Evolutionary conservation across 2,888 invertebrate species (phyloP).

Genomic region (Phyllotreta striolata): DNA sequence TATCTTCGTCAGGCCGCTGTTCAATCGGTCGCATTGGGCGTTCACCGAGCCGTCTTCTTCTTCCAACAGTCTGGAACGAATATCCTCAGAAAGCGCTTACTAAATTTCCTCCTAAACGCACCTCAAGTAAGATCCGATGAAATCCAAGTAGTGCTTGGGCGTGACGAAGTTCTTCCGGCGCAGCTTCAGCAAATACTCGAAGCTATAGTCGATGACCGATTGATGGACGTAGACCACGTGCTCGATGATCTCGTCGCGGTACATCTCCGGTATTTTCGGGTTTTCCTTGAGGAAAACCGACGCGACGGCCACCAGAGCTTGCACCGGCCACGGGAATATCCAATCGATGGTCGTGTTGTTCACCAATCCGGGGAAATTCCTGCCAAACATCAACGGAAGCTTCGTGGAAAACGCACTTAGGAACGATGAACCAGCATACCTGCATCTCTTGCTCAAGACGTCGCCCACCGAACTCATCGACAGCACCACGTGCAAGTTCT

Average conservation of each 20-base stretch:
- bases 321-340: constrained; percentile 93
- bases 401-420: not conserved
- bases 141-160: constrained; percentile 92
- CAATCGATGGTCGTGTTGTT: constrained; percentile 94
- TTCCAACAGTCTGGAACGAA: constrained; percentile 71
- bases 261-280: constrained; percentile 54
- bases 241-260: constrained; percentile 74
- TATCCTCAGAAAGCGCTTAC: not conserved
- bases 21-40: constrained; percentile 73
- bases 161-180: constrained; percentile 88
- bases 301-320: constrained; percentile 88
- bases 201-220: constrained; percentile 75
- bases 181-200: constrained; percentile 75
- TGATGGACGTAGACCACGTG: constrained; percentile 89
- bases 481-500: constrained; percentile 88
- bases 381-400: constrained; percentile 44
- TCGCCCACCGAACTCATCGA: constrained; percentile 92
- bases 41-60: constrained; percentile 72
- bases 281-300: constrained; percentile 81
- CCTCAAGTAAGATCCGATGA: constrained; percentile 78
- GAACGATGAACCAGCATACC: no score
- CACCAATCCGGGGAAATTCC: constrained; percentile 91
- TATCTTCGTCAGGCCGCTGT: constrained; percentile 80
- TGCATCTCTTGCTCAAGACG: constrained; percentile 79
- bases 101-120: no score